Percentiles rank a stretch among this genome's conserved stretches.
Evolutionary conservation across 1,140 invertebrate genomes (phyloP).

Genomic region (Drosophila baimaii): DNA sequence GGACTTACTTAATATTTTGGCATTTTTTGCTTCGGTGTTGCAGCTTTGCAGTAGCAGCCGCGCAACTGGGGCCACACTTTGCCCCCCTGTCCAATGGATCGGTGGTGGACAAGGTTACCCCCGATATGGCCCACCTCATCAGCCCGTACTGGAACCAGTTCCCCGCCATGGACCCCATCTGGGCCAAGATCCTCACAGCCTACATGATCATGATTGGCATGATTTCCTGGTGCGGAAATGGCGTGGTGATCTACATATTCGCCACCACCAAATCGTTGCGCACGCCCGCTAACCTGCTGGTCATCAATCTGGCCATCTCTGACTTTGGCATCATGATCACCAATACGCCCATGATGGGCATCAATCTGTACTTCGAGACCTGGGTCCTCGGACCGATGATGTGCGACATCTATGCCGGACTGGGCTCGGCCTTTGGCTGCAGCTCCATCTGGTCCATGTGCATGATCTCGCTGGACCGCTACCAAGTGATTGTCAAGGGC

Average conservation of each 20-base stretch:
- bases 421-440: constrained; percentile 92
- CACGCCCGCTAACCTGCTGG: constrained; percentile 86
- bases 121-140: constrained; percentile 90
- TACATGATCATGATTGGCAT: constrained; percentile 78
- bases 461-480: constrained; percentile 93
- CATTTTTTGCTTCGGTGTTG: constrained; percentile 20
- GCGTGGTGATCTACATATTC: constrained; percentile 88
- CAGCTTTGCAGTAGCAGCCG: constrained; percentile 70
- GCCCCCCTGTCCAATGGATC: constrained; percentile 82
- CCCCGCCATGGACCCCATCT: constrained; percentile 91
- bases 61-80: constrained; percentile 78
- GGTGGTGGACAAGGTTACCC: constrained; percentile 85
- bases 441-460: constrained; percentile 94
- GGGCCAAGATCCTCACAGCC: constrained; percentile 85
- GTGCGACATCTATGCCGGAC: constrained; percentile 92
- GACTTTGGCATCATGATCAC: constrained; percentile 94
- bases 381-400: constrained; percentile 93
- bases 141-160: constrained; percentile 91
- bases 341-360: constrained; percentile 93
- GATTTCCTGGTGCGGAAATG: constrained; percentile 86
- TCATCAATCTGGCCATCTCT: constrained; percentile 87
- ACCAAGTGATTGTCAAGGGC: constrained; percentile 94
- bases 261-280: constrained; percentile 86
- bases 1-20: neutral
- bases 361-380: constrained; percentile 94